These are phyloP conservation scores for Dasyornis broadbenti DNA, from an alignment of 2,113 vertebrate genomes.

Conservation along the genomic window DNA sequence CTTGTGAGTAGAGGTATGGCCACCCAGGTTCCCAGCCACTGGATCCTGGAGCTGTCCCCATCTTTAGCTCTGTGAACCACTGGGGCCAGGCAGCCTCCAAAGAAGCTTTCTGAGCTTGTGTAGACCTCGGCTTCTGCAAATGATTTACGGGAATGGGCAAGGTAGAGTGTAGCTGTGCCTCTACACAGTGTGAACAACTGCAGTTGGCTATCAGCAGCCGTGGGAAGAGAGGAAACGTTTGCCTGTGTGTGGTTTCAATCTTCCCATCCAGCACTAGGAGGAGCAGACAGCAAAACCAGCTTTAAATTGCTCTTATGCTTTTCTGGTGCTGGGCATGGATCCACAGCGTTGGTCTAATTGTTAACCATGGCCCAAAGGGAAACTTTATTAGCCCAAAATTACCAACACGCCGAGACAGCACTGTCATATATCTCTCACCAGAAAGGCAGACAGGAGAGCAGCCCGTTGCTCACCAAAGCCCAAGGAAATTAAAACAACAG, in stretches of 20 bases:
- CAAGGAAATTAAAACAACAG: not conserved
- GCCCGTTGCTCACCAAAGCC: not conserved
- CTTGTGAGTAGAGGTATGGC: not conserved
- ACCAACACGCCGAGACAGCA: fast-evolving
- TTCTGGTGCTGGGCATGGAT: not conserved
- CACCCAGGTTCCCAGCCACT: not conserved
- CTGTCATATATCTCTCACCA: not conserved
- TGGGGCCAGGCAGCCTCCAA: not conserved
- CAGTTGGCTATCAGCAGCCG: not conserved
- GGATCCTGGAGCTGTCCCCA: not conserved
- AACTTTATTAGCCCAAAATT: not conserved
- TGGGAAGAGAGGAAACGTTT: not conserved
- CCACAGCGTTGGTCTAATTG: not conserved
- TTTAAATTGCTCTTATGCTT: not conserved
- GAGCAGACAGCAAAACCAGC: not conserved
- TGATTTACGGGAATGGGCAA: not conserved
- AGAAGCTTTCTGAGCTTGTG: not conserved
- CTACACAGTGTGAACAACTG: not conserved
- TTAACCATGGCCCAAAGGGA: not conserved
- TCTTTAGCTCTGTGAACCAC: not conserved
- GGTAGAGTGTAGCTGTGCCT: not conserved
- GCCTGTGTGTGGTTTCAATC: not conserved
- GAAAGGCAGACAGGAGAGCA: not conserved
- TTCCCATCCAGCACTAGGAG: not conserved
- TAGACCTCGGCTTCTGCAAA: not conserved